Conservation (phyloP, 2,113 vertebrate species). For the Lipotes vexillifer region DNA sequence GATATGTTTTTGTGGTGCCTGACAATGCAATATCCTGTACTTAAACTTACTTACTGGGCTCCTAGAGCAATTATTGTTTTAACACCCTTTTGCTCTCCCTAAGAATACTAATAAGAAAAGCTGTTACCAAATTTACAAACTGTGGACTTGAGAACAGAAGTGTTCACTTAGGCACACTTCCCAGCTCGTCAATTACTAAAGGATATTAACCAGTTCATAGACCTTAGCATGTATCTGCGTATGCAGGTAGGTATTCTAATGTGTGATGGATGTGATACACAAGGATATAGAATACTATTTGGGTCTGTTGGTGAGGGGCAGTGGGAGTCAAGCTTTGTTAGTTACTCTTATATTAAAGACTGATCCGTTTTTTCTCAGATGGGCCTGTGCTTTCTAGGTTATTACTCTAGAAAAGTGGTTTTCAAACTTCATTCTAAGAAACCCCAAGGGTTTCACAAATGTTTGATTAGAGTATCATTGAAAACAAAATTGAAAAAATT, state of each 20-base stretch:
- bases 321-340: neutral
- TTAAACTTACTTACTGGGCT: neutral
- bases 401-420: neutral
- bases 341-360: neutral
- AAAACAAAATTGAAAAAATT: neutral
- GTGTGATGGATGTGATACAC: neutral
- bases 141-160: neutral
- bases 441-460: neutral
- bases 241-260: neutral
- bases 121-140: neutral
- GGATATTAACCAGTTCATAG: neutral
- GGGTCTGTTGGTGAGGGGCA: neutral
- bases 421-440: neutral
- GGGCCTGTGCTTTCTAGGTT: neutral
- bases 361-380: neutral
- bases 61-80: constrained; percentile 31
- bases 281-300: neutral
- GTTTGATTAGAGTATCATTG: neutral
- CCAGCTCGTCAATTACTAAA: neutral
- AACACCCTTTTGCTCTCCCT: neutral
- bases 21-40: neutral
- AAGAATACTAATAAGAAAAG: constrained; percentile 30
- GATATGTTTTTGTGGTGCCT: neutral
- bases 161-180: neutral
- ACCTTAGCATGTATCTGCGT: neutral